Evolutionary conservation across 2,113 vertebrate genomes (phyloP).

Genomic region (Todiramphus chloris): DNA sequence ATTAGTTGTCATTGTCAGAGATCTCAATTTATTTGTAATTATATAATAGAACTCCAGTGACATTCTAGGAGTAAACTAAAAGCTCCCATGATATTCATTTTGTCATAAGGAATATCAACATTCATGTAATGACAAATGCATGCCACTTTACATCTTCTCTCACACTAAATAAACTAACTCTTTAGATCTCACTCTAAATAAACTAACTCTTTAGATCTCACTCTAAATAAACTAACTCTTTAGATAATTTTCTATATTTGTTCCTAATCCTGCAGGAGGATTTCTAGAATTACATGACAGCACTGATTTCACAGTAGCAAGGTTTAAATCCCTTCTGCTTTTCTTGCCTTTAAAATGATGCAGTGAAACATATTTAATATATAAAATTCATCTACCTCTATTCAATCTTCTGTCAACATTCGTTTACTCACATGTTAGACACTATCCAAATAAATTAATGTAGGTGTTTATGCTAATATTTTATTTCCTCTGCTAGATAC

Average conservation of each 20-base stretch:
- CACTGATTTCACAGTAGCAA: neutral
- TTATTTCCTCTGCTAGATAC: neutral
- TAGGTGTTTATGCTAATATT: neutral
- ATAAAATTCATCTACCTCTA: neutral
- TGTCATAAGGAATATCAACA: neutral
- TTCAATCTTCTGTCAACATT: neutral
- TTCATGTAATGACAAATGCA: neutral
- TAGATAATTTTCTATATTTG: neutral
- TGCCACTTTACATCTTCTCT: neutral
- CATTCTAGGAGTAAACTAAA: neutral
- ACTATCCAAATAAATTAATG: neutral
- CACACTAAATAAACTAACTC: neutral
- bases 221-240: neutral
- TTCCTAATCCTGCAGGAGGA: neutral
- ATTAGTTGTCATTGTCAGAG: neutral
- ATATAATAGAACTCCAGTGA: neutral
- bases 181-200: neutral
- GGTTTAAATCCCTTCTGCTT: neutral
- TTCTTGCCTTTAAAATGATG: neutral
- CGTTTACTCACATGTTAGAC: neutral
- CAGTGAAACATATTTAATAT: neutral
- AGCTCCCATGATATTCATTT: neutral
- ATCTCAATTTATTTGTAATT: neutral
- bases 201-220: neutral
- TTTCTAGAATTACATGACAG: neutral